Percentiles rank a stretch among this genome's conserved stretches.
Conservation (phyloP, 2,113 vertebrate genomes). For the Brachionichthys hirsutus region DNA sequence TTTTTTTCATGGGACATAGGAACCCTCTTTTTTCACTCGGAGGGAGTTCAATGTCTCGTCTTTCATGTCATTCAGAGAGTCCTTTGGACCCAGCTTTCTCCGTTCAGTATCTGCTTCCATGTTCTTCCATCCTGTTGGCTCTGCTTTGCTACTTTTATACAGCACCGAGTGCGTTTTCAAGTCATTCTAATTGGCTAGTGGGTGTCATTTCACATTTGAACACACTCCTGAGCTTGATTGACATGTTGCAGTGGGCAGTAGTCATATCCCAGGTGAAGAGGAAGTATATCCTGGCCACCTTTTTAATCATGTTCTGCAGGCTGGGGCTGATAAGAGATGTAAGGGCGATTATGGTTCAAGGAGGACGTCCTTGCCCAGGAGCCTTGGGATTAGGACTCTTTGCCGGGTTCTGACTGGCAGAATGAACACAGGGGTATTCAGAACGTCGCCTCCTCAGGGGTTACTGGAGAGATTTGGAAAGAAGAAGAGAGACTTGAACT, state of each 20-base stretch:
- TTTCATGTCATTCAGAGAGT: too few species aligned
- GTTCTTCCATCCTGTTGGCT: too few species aligned
- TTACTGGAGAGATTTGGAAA: conserved; percentile 54
- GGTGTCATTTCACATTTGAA: conserved; percentile 37
- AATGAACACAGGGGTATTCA: conserved; percentile 72
- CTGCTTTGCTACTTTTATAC: not conserved
- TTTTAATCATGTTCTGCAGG: conserved; percentile 71
- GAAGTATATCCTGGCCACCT: conserved; percentile 51
- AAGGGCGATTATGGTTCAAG: conserved; percentile 73
- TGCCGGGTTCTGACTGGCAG: conserved; percentile 44
- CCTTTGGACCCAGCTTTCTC: too few species aligned
- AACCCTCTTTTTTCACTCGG: too few species aligned
- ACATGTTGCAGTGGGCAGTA: conserved; percentile 50
- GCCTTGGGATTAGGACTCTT: conserved; percentile 67
- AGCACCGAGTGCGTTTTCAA: conserved; percentile 25
- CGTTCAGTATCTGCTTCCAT: too few species aligned
- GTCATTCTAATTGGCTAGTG: conserved; percentile 58
- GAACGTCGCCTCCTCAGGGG: conserved; percentile 48
- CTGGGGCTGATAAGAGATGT: conserved; percentile 71
- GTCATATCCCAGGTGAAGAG: conserved; percentile 53
- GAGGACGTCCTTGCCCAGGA: conserved; percentile 67
- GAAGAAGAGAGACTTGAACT: conserved; percentile 32
- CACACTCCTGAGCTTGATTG: conserved; percentile 61
- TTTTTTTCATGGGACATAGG: too few species aligned
- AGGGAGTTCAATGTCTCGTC: too few species aligned